These are phyloP conservation scores for Diadumene lineata DNA, from an alignment of 92 coral and sea anemone genomes.

Conservation along the genomic window DNA sequence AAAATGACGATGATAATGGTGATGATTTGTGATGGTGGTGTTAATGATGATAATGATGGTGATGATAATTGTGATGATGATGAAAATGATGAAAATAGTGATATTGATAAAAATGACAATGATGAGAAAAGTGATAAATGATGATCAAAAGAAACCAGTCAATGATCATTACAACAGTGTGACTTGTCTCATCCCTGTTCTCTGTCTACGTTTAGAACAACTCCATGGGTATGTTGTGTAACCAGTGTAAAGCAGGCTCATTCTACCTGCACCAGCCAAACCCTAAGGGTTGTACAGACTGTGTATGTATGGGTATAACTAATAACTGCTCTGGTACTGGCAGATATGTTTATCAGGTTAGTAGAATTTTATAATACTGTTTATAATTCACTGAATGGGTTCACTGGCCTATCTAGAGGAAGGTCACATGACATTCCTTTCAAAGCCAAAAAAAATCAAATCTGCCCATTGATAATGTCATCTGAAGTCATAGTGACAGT, in stretches of 20 bases:
- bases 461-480: too few relatives aligned
- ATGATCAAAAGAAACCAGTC: background rate
- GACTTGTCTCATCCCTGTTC: background rate
- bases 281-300: conserved; percentile 82
- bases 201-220: conserved; percentile 64
- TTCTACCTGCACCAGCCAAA: conserved; percentile 79
- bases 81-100: background rate
- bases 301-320: conserved; percentile 90
- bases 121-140: background rate
- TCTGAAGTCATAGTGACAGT: too few relatives aligned
- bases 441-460: too few relatives aligned
- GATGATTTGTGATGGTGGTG: background rate
- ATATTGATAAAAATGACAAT: background rate
- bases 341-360: conserved; percentile 49
- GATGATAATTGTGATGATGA: background rate
- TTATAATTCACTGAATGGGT: too few relatives aligned
- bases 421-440: too few relatives aligned
- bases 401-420: too few relatives aligned
- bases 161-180: background rate
- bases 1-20: background rate
- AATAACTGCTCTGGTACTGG: conserved; percentile 75
- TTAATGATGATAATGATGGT: background rate
- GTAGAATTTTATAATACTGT: background rate
- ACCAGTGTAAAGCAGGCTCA: conserved; percentile 63
- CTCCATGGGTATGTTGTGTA: conserved; percentile 64